phyloP scores from a whole-genome alignment of 2,797 vertebrate species.

The Vireo griseus region DNA sequence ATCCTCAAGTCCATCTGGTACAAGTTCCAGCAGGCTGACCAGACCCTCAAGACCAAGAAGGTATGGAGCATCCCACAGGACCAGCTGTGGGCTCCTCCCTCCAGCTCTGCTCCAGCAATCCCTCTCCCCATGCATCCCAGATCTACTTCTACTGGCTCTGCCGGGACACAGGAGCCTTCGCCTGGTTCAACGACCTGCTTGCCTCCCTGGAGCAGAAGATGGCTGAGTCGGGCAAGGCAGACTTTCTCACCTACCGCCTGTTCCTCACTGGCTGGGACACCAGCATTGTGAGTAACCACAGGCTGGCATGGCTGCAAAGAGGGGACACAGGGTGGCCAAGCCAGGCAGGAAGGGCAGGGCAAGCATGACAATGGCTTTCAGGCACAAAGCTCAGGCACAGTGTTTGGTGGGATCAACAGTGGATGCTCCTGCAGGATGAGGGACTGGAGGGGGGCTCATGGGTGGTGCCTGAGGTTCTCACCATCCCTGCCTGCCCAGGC shows the following conservation, averaged over 20 bases:
- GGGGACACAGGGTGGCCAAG: accelerated
- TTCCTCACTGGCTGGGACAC: constrained; percentile 89
- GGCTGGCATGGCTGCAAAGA: neutral
- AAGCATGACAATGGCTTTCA: accelerated
- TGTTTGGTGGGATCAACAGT: neutral
- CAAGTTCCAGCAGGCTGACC: constrained; percentile 85
- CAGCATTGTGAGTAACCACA: constrained; percentile 72
- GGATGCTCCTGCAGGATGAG: neutral
- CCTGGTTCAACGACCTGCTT: constrained; percentile 91
- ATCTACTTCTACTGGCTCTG: constrained; percentile 97
- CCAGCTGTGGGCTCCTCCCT: neutral
- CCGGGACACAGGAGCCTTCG: constrained; percentile 88
- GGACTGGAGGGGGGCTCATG: neutral
- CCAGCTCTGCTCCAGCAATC: neutral
- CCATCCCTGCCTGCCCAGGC: constrained; percentile 64
- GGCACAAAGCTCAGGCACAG: accelerated
- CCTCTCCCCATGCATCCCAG: constrained; percentile 64
- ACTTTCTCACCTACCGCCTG: constrained; percentile 90
- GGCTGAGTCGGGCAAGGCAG: constrained; percentile 83
- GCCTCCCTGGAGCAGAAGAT: constrained; percentile 88
- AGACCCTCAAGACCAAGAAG: constrained; percentile 85
- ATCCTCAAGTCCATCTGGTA: constrained; percentile 95
- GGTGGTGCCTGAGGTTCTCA: neutral
- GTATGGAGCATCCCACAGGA: constrained; percentile 25
- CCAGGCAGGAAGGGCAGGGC: neutral